A percentile compares a stretch with the other conserved stretches of the same genome.
phyloP scores from a whole-genome alignment of 2,797 vertebrate species.

The Xenentodon cancila region DNA sequence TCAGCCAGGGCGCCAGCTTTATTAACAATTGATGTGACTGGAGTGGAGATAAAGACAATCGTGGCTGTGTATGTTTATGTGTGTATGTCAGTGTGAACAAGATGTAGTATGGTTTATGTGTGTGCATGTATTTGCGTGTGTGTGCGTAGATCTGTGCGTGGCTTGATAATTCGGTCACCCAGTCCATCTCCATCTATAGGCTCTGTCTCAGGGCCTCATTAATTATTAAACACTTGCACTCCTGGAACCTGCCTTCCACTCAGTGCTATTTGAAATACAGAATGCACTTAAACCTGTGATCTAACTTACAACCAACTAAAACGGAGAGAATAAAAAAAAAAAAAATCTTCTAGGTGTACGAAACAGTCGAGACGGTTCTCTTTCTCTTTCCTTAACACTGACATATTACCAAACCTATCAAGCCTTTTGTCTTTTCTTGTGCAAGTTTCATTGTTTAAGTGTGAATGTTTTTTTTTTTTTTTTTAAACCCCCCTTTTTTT shows the following conservation, averaged over 20 bases:
- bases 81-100: conserved; percentile 36
- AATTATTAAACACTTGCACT: conserved; percentile 91
- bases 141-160: conserved; percentile 81
- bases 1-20: conserved; percentile 88
- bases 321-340: conserved; percentile 19
- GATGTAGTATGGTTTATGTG: conserved; percentile 52
- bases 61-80: conserved; percentile 45
- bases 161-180: conserved; percentile 87
- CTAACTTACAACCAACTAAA: conserved; percentile 3
- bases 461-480: conserved; percentile 51
- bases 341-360: conserved; percentile 6
- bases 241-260: conserved; percentile 81
- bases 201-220: conserved; percentile 85
- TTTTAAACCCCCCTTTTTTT: conserved; percentile 10
- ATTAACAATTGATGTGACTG: conserved; percentile 93
- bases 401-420: background rate
- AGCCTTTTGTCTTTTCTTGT: background rate
- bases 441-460: conserved; percentile 66
- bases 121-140: conserved; percentile 28
- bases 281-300: conserved; percentile 37
- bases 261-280: conserved; percentile 66
- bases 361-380: background rate
- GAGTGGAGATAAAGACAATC: conserved; percentile 71
- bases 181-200: conserved; percentile 90
- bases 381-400: conserved; percentile 5